Evolutionary conservation across 53 echinoderm and acorn worm species (phyloP).

Genomic region (Astropecten irregularis): DNA sequence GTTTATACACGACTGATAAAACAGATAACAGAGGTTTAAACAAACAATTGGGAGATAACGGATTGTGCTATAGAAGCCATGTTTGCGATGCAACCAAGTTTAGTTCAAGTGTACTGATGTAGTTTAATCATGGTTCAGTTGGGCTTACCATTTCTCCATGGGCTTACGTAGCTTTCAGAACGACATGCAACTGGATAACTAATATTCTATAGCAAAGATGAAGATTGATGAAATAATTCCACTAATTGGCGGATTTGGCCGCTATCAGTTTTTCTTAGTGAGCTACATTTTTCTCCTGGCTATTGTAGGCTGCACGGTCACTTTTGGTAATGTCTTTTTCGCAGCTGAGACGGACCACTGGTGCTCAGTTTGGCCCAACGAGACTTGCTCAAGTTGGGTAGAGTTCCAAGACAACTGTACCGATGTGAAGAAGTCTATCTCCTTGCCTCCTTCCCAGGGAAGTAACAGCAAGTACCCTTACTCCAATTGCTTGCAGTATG

Average conservation of each 20-base stretch:
- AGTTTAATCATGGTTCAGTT: no score
- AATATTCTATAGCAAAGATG: no score
- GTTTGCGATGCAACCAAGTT: no score
- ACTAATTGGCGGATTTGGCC: conserved; percentile 71
- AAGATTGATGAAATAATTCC: conserved; percentile 69
- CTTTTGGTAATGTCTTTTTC: conserved; percentile 71
- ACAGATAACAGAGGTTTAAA: no score
- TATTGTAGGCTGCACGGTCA: conserved; percentile 15
- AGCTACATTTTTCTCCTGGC: conserved; percentile 42
- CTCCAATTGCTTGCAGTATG: conserved; percentile 38
- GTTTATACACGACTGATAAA: no score
- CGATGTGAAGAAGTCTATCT: conserved; percentile 32
- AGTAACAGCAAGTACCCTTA: conserved; percentile 4
- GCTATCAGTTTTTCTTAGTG: conserved; percentile 69
- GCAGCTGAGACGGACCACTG: conserved; percentile 73
- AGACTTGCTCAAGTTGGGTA: conserved; percentile 29
- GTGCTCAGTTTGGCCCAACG: conserved; percentile 44
- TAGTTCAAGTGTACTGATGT: no score
- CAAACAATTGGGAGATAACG: no score
- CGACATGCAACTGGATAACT: no score
- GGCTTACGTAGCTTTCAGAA: no score
- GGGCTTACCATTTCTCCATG: no score
- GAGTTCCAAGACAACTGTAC: conserved; percentile 38
- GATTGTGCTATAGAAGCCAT: no score
- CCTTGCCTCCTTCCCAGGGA: conserved; percentile 11